Percentiles rank a stretch among this genome's conserved stretches.
Conservation (phyloP, 2,797 vertebrate species). For the Chromobotia macracanthus region DNA sequence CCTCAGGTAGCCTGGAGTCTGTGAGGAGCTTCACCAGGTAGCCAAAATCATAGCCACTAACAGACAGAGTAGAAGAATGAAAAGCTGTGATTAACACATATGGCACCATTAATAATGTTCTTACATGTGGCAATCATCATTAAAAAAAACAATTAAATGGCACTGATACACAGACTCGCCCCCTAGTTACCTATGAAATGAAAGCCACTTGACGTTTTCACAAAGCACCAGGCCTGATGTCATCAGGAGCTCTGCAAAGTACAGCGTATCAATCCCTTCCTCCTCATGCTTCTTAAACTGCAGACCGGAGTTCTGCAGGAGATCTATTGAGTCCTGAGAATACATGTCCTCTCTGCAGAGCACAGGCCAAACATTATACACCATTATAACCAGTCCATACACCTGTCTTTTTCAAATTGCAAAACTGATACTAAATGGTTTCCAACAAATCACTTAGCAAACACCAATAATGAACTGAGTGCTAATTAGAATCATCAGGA, state of each 20-base stretch:
- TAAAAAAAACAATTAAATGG: not conserved
- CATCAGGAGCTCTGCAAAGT: slow-evolving; percentile 97
- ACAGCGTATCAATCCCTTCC: slow-evolving; percentile 94
- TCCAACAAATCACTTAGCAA: not conserved
- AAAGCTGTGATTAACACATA: not conserved
- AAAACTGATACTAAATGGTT: too few relatives aligned
- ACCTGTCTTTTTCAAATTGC: too few relatives aligned
- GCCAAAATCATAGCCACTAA: slow-evolving; percentile 96
- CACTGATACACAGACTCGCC: not conserved
- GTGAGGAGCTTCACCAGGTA: slow-evolving; percentile 98
- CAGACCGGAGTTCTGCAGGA: slow-evolving; percentile 95
- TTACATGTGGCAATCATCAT: not conserved
- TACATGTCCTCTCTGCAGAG: slow-evolving; percentile 95
- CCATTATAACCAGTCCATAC: not conserved
- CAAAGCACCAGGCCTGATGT: slow-evolving; percentile 96
- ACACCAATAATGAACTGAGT: not conserved
- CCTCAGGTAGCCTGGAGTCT: slow-evolving; percentile 92
- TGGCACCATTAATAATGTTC: not conserved
- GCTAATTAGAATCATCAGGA: not conserved
- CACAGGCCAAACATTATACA: slow-evolving; percentile 4
- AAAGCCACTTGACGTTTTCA: slow-evolving; percentile 98
- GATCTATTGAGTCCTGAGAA: slow-evolving; percentile 98
- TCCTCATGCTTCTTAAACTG: slow-evolving; percentile 99
- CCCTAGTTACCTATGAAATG: slow-evolving; percentile 90
- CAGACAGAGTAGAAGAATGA: not conserved